A percentile compares a stretch with the other conserved stretches of the same genome.
Evolutionary conservation across 2,888 invertebrate genomes (phyloP).

Genomic region (Meandrusa payeni): DNA sequence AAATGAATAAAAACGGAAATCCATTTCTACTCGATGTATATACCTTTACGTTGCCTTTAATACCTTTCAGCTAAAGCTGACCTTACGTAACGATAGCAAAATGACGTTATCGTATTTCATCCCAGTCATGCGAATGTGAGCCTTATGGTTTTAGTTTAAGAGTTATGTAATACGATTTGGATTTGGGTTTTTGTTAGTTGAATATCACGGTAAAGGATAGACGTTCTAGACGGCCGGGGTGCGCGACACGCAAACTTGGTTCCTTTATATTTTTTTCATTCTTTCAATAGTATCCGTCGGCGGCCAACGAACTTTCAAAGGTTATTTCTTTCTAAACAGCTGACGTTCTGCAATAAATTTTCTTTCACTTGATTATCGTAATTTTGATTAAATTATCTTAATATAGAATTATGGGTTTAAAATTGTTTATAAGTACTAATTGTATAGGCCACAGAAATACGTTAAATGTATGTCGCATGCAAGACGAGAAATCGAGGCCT

Average conservation of each 20-base stretch:
- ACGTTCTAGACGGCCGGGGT: slow-evolving; percentile 31
- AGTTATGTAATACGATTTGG: background rate
- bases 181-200: background rate
- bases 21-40: slow-evolving; percentile 8
- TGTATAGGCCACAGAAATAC: too few species aligned
- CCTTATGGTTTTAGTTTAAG: background rate
- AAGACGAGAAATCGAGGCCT: too few species aligned
- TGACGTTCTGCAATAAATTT: slow-evolving; percentile 21
- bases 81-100: slow-evolving; percentile 9
- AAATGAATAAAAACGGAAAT: slow-evolving; percentile 13
- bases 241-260: slow-evolving; percentile 48
- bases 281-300: slow-evolving; percentile 31
- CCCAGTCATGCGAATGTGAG: background rate
- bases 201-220: slow-evolving; percentile 29
- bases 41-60: slow-evolving; percentile 9
- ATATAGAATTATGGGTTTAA: too few species aligned
- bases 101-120: background rate
- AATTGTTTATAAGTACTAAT: too few species aligned
- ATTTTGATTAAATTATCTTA: too few species aligned
- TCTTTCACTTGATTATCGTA: too few species aligned
- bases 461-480: too few species aligned
- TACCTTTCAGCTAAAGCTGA: slow-evolving; percentile 10
- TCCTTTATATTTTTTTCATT: slow-evolving; percentile 39
- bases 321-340: slow-evolving; percentile 44
- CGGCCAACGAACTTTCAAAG: slow-evolving; percentile 56